A percentile compares a stretch with the other conserved stretches of the same genome.
Conservation (phyloP, 1,140 invertebrate genomes). For the Drosophila sechellia region DNA sequence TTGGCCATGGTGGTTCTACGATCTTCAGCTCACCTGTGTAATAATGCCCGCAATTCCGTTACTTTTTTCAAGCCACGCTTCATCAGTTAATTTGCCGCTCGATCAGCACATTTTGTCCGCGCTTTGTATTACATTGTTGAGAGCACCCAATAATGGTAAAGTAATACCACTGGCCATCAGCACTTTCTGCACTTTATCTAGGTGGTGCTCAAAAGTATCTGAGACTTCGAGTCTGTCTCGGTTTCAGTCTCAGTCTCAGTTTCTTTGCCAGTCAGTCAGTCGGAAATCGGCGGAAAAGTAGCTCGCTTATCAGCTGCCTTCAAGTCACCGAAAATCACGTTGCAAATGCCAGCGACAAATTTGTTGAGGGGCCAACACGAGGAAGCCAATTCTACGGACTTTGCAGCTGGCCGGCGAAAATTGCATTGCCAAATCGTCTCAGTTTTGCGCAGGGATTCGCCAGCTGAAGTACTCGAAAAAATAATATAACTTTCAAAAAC, state of each 20-base stretch:
- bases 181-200: conserved; percentile 40
- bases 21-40: conserved; percentile 20
- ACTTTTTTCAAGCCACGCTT: conserved; percentile 67
- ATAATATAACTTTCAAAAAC: neutral
- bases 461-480: neutral
- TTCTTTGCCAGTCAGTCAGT: conserved; percentile 3
- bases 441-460: conserved; percentile 13
- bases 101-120: conserved; percentile 64
- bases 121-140: conserved; percentile 56
- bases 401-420: conserved; percentile 28
- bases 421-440: conserved; percentile 47
- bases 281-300: conserved; percentile 30
- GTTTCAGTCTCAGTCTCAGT: conserved; percentile 12
- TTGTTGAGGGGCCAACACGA: conserved; percentile 18
- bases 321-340: conserved; percentile 62
- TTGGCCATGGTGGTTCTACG: conserved; percentile 33
- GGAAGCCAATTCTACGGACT: conserved; percentile 9
- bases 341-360: conserved; percentile 62
- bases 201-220: conserved; percentile 14
- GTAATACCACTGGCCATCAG: conserved; percentile 47
- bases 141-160: conserved; percentile 18
- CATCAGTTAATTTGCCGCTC: conserved; percentile 70
- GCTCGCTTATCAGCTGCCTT: conserved; percentile 35
- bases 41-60: conserved; percentile 52
- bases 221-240: conserved; percentile 1